Evolutionary conservation across 2,797 vertebrate species (phyloP), one percentile per base, ranked within the genome.

Genomic region (Enteromius trimaculatus): DNA sequence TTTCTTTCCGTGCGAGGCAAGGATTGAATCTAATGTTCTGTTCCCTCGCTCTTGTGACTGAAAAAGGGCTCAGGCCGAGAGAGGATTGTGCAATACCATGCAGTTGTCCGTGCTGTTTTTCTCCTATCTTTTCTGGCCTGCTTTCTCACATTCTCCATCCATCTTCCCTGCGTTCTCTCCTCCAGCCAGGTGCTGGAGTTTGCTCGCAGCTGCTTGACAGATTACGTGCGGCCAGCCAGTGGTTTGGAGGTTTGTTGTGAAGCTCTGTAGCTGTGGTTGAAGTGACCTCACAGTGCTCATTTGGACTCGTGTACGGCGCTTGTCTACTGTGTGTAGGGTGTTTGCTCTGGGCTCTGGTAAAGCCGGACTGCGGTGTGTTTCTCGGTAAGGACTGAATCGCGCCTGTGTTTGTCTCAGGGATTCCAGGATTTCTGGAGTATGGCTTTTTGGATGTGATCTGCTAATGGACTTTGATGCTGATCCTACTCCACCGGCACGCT

Each of bases 231-330:
- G 83, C 89, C 90, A 89, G 86, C 51, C 81, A 87, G 90, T 84
- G 89, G 89, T 90, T 91, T 92, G 85, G 88, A 85, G 87, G 88
- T 92, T 92, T 94, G 92, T 94, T 94, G 93, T 92, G 91, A 92
- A 92, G 82, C 83, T 39, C 69, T n/a, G 21, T 47, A 83, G 44
- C 70, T 84, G 83, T 51, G 74, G 74, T 81, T 51, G 51, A 71
- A 58, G 60, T 82, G 55, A 76, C 80, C 80, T 55, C 75, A 62
- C 26, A 71, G 66, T 77, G n/a, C 64, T 77, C 64, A 60, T 70
- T 83, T 77, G 37, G 74, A 69, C 42, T 65, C 80, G 21, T 81
- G 65, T 53, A 29, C 3, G 6, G 53, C 29, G 55, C 65, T 71
- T 70, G 72, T 77, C 65, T 71, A 31, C 37, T 72, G 53, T 85